Percentiles rank a stretch among this genome's conserved stretches.
Evolutionary conservation across 2,888 invertebrate genomes (phyloP).

Genomic region (Noctua janthina): DNA sequence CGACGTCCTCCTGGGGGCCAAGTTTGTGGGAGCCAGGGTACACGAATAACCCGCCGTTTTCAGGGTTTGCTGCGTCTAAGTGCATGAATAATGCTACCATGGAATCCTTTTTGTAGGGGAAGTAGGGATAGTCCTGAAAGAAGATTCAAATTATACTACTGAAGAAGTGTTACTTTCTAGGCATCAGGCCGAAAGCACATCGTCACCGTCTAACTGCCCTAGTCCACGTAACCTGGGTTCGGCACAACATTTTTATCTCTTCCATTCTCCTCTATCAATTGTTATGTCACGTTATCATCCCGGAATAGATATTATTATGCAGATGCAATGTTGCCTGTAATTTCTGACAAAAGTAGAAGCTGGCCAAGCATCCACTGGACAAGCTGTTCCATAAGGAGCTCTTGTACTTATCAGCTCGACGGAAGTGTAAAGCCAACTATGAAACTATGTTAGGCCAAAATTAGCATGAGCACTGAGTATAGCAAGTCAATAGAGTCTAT

Average conservation of each 20-base stretch:
- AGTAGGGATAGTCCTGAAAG: slow-evolving; percentile 90
- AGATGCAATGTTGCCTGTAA: background rate
- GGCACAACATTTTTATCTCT: background rate
- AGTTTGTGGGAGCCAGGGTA: slow-evolving; percentile 85
- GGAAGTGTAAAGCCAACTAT: background rate
- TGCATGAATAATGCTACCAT: slow-evolving; percentile 91
- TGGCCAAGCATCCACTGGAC: background rate
- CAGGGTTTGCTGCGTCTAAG: slow-evolving; percentile 88
- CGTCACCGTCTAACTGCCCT: background rate
- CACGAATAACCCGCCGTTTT: slow-evolving; percentile 83
- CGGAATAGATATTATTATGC: background rate
- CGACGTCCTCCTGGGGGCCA: slow-evolving; percentile 88
- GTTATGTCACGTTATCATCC: background rate
- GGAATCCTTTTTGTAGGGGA: slow-evolving; percentile 89
- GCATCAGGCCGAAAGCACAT: background rate
- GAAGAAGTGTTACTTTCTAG: background rate
- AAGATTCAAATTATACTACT: background rate
- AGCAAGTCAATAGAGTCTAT: background rate
- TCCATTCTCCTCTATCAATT: background rate
- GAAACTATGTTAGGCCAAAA: background rate
- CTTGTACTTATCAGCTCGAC: background rate
- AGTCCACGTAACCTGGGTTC: background rate
- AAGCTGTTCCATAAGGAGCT: background rate
- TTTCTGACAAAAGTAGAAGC: background rate
- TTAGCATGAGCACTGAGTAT: background rate